Evolutionary conservation across 2,888 invertebrate species (phyloP).

Genomic region (Sarcophaga carnaria): DNA sequence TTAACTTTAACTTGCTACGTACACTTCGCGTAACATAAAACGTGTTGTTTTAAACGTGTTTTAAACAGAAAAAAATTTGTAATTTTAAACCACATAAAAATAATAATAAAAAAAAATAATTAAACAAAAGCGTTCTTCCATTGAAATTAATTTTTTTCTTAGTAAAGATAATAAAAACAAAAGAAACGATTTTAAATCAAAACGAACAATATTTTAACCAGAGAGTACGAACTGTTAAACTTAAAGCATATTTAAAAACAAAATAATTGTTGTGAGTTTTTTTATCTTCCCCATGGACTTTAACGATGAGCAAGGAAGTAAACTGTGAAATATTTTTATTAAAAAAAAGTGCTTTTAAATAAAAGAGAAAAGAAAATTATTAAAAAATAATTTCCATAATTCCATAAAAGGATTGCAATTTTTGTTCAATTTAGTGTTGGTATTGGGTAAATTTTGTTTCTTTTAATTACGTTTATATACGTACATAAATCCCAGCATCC

Average conservation of each 20-base stretch:
- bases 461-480: background rate
- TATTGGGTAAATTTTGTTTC: slow-evolving; percentile 56
- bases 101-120: slow-evolving; percentile 5
- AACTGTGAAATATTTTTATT: slow-evolving; percentile 65
- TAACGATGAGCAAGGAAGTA: slow-evolving; percentile 23
- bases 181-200: slow-evolving; percentile 28
- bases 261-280: slow-evolving; percentile 17
- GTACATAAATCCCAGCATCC: slow-evolving; percentile 37
- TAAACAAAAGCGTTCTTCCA: slow-evolving; percentile 62
- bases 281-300: slow-evolving; percentile 45
- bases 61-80: slow-evolving; percentile 29
- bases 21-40: slow-evolving; percentile 47
- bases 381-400: background rate
- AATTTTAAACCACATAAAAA: slow-evolving; percentile 25
- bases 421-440: slow-evolving; percentile 35
- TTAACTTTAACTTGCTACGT: slow-evolving; percentile 76
- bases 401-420: background rate
- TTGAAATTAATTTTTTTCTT: slow-evolving; percentile 22
- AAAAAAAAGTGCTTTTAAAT: background rate
- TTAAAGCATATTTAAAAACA: slow-evolving; percentile 37
- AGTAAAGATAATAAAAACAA: slow-evolving; percentile 13
- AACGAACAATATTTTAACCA: slow-evolving; percentile 22
- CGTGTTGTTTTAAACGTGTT: slow-evolving; percentile 52
- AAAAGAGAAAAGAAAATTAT: background rate
- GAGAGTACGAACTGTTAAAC: slow-evolving; percentile 43